Conservation (phyloP, 2,888 invertebrate species). For the Dolomedes plantarius region DNA sequence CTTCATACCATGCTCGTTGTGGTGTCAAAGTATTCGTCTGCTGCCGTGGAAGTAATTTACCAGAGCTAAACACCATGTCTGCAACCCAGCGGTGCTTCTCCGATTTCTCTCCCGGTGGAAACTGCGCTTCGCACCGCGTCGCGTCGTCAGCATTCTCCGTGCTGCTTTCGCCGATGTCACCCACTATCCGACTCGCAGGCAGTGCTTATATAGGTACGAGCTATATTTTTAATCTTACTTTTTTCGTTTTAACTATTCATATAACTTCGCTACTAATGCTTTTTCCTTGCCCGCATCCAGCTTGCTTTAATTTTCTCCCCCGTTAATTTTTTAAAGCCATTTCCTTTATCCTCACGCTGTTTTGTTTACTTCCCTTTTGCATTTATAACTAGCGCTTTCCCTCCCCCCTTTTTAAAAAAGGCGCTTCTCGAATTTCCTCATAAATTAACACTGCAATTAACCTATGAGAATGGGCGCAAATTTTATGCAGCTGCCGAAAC, state of each 20-base stretch:
- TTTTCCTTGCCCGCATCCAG: background rate
- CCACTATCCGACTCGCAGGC: background rate
- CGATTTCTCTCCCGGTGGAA: conserved; percentile 21
- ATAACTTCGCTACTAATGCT: conserved; percentile 1
- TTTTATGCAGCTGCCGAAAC: conserved; percentile 42
- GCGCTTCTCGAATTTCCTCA: conserved; percentile 34
- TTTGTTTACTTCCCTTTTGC: conserved; percentile 21
- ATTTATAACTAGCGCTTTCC: background rate
- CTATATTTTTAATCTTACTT: background rate
- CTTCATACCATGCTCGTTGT: conserved; percentile 72
- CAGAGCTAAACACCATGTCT: background rate
- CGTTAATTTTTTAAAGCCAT: background rate
- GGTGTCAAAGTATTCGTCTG: conserved; percentile 32
- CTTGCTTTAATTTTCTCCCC: background rate
- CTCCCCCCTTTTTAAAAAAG: conserved; percentile 14
- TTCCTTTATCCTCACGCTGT: conserved; percentile 17
- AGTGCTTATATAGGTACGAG: background rate
- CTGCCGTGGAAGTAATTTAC: background rate
- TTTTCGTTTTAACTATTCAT: background rate
- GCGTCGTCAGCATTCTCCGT: conserved; percentile 8
- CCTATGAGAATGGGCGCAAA: conserved; percentile 33
- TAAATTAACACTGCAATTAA: conserved; percentile 70
- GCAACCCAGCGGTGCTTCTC: background rate
- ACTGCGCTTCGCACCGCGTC: conserved; percentile 32
- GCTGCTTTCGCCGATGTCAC: conserved; percentile 9